phyloP scores from a whole-genome alignment of 2,888 invertebrate genomes.

The Tuberolachnus salignus region DNA sequence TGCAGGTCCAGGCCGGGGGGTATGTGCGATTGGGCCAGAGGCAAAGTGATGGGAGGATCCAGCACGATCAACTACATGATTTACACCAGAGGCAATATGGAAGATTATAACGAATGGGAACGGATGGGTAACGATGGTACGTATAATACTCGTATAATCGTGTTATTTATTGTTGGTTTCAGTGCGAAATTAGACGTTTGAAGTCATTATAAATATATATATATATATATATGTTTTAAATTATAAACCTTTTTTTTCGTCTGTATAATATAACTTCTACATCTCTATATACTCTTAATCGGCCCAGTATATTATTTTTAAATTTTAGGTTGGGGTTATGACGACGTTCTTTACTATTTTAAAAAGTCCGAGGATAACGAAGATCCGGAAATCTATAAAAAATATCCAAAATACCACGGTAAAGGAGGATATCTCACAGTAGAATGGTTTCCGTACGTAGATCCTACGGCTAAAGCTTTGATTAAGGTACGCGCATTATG shows the following conservation, averaged over 20 bases:
- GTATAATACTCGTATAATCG: slow-evolving; percentile 6
- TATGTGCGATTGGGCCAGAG: slow-evolving; percentile 63
- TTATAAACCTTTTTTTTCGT: not conserved
- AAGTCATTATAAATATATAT: not conserved
- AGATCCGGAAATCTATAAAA: slow-evolving; percentile 65
- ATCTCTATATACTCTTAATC: too few species aligned
- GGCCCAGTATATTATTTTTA: too few species aligned
- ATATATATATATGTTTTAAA: too few species aligned
- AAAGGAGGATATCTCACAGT: slow-evolving; percentile 71
- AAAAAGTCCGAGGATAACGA: slow-evolving; percentile 71
- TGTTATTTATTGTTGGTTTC: too few species aligned
- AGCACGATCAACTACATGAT: slow-evolving; percentile 65
- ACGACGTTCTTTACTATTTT: slow-evolving; percentile 74
- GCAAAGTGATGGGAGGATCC: slow-evolving; percentile 65
- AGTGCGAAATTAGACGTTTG: too few species aligned
- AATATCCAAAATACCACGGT: slow-evolving; percentile 68
- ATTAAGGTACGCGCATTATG: slow-evolving; percentile 59
- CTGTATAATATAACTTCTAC: too few species aligned
- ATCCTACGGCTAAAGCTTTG: slow-evolving; percentile 66
- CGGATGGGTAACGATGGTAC: slow-evolving; percentile 59
- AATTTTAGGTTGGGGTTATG: slow-evolving; percentile 69
- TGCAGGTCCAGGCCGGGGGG: slow-evolving; percentile 59
- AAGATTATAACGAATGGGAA: slow-evolving; percentile 64
- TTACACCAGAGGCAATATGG: slow-evolving; percentile 61
- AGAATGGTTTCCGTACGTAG: slow-evolving; percentile 70